Conservation (phyloP, 2,113 vertebrate species). For the Lucifuga dentata region DNA sequence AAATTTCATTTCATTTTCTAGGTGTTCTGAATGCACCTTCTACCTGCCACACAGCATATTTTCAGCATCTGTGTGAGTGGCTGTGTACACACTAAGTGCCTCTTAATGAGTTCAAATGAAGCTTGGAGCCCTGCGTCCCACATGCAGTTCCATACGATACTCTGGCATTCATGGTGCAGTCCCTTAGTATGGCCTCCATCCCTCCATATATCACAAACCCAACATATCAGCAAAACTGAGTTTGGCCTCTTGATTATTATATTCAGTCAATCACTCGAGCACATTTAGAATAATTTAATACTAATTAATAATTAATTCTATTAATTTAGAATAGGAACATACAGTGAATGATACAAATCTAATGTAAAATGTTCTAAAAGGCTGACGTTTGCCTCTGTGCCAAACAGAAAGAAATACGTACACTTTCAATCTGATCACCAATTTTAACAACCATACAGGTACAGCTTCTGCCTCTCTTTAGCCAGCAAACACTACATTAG, state of each 20-base stretch:
- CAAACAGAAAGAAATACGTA: conserved; percentile 85
- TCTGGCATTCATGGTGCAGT: conserved; percentile 69
- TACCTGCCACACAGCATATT: background rate
- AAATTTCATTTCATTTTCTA: conserved; percentile 3
- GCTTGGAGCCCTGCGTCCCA: conserved; percentile 77
- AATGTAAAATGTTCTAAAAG: conserved; percentile 86
- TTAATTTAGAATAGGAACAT: conserved; percentile 83
- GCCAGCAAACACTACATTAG: background rate
- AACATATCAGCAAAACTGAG: conserved; percentile 76
- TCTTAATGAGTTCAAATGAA: conserved; percentile 75
- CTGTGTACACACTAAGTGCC: conserved; percentile 15
- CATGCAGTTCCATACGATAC: conserved; percentile 78
- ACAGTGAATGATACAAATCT: conserved; percentile 86
- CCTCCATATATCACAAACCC: conserved; percentile 65
- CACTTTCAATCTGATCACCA: conserved; percentile 74
- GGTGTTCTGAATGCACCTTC: conserved; percentile 36
- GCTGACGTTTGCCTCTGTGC: conserved; percentile 82
- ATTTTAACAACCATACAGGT: conserved; percentile 32
- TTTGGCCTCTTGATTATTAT: conserved; percentile 77
- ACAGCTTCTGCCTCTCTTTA: conserved; percentile 25
- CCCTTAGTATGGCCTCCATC: conserved; percentile 72
- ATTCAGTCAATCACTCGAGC: conserved; percentile 83
- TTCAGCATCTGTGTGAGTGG: conserved; percentile 17
- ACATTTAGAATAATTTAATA: conserved; percentile 80
- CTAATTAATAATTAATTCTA: too few relatives aligned